Conservation (phyloP, 2,113 vertebrate species). For the Gobio gobio region DNA sequence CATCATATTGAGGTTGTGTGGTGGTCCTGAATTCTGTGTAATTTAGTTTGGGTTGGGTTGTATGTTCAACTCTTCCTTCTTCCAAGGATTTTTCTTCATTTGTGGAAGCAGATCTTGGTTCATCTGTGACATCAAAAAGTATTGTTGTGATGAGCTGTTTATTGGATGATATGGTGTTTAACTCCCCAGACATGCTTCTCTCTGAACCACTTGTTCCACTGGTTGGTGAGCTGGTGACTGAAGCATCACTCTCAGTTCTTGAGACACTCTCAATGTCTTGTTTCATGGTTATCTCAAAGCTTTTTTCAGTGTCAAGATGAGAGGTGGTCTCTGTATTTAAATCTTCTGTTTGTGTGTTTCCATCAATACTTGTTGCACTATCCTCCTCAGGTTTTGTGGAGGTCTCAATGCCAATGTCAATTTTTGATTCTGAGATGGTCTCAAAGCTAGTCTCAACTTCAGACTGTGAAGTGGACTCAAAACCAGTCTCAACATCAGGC, state of each 20-base stretch:
- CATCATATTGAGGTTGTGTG: conserved; percentile 35
- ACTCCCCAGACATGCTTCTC: conserved; percentile 51
- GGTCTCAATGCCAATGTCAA: background rate
- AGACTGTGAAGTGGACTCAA: background rate
- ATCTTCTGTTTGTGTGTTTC: background rate
- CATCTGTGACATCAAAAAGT: background rate
- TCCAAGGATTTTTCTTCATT: background rate
- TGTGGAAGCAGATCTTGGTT: background rate
- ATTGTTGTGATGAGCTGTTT: background rate
- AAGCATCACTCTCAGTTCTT: conserved; percentile 33
- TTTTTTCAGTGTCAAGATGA: background rate
- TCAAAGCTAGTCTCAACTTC: background rate
- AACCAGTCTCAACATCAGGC: background rate
- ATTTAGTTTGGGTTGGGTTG: background rate
- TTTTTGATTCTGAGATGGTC: background rate
- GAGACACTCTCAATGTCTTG: background rate
- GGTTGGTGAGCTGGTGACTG: conserved; percentile 47
- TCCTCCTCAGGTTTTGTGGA: background rate
- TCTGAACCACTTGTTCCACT: background rate
- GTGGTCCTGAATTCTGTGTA: background rate
- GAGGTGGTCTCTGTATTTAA: conserved; percentile 17
- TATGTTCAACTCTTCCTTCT: conserved; percentile 4
- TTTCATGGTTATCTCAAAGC: background rate
- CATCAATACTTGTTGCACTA: background rate
- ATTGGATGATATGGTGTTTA: background rate